These are phyloP conservation scores for Aurelia sp. DNA, from an alignment of 30 jellyfish, hydroid and myxozoan species.

Conservation along the genomic window DNA sequence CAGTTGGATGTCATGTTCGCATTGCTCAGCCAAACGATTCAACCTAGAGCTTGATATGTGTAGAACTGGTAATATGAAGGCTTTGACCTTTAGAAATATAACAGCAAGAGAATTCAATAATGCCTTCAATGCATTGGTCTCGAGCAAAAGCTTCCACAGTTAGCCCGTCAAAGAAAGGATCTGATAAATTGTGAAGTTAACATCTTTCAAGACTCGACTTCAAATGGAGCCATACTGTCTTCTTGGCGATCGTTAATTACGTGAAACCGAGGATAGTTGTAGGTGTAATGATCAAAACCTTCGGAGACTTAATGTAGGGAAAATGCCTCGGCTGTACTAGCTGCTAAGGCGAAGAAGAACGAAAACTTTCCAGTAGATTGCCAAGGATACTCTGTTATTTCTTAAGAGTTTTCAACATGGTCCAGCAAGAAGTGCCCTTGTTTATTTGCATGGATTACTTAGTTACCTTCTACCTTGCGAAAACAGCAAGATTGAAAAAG, in stretches of 20 bases:
- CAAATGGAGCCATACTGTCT: neutral
- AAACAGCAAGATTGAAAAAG: too few relatives aligned
- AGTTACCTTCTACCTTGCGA: too few relatives aligned
- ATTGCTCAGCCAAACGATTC: conserved; percentile 1
- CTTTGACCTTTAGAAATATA: neutral
- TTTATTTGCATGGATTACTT: too few relatives aligned
- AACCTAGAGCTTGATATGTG: conserved; percentile 16
- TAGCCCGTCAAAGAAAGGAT: too few relatives aligned
- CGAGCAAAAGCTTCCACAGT: neutral
- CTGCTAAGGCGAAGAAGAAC: neutral
- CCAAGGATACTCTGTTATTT: too few relatives aligned
- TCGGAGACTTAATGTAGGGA: neutral
- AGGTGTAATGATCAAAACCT: neutral
- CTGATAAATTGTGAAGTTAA: neutral
- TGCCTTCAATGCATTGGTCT: neutral
- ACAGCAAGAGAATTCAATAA: neutral
- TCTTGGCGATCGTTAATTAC: neutral
- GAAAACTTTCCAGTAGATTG: too few relatives aligned
- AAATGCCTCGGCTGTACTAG: neutral
- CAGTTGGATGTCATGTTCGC: neutral
- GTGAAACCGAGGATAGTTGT: too few relatives aligned
- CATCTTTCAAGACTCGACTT: neutral
- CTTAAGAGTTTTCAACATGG: too few relatives aligned
- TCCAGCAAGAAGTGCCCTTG: too few relatives aligned
- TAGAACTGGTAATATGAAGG: conserved; percentile 2